Percentiles rank a stretch among this genome's conserved stretches.
These are phyloP conservation scores for Sarcophaga peregrina DNA, from an alignment of 1,140 invertebrate species.

Conservation along the genomic window DNA sequence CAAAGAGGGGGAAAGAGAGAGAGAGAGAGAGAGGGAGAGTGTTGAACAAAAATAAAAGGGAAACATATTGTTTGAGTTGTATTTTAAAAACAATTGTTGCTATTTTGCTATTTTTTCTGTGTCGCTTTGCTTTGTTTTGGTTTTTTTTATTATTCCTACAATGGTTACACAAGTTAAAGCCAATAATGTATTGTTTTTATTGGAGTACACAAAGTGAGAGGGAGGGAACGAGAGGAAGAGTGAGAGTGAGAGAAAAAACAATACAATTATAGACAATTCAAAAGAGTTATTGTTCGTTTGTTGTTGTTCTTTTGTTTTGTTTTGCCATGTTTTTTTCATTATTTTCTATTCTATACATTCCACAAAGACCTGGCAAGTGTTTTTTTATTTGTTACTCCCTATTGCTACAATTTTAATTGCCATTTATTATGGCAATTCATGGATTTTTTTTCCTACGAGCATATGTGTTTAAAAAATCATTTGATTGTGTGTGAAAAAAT, in stretches of 20 bases:
- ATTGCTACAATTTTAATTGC: constrained; percentile 29
- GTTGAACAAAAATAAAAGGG: too few species aligned
- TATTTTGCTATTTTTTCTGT: background rate
- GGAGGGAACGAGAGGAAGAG: background rate
- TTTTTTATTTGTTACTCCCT: too few species aligned
- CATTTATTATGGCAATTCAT: constrained; percentile 32
- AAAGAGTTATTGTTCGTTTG: background rate
- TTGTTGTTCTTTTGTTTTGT: constrained; percentile 10
- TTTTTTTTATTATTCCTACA: background rate
- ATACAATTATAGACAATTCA: constrained; percentile 32
- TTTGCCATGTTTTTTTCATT: background rate
- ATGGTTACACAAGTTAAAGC: background rate
- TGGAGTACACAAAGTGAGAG: background rate
- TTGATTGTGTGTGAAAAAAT: background rate
- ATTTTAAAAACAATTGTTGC: background rate
- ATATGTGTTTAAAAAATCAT: background rate
- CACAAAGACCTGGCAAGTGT: too few species aligned
- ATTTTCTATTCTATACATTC: too few species aligned
- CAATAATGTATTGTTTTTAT: constrained; percentile 24
- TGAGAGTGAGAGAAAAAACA: constrained; percentile 1
- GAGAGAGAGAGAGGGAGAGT: too few species aligned
- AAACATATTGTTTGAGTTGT: too few species aligned
- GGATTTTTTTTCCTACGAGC: background rate
- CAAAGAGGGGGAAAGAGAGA: too few species aligned
- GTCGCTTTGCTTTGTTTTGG: background rate